Conservation (phyloP, 1,140 invertebrate species). For the Drosophila melanogaster region DNA sequence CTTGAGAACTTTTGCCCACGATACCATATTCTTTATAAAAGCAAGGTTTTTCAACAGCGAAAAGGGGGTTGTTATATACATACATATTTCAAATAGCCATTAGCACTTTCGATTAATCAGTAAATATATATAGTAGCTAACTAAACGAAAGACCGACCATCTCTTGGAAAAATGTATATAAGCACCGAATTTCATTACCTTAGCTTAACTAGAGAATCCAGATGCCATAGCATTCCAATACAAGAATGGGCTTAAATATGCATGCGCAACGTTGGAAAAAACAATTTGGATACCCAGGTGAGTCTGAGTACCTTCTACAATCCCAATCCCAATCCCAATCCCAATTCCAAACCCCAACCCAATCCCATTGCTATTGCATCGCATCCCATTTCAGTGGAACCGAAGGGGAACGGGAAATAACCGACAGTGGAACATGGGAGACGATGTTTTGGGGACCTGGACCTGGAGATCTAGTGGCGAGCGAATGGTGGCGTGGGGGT, state of each 20-base stretch:
- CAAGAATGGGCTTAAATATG: too few species aligned
- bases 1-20: conserved; percentile 25
- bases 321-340: conserved; percentile 26
- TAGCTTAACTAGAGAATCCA: background rate
- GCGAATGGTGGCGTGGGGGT: conserved; percentile 14
- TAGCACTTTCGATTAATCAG: background rate
- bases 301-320: conserved; percentile 23
- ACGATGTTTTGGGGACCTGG: background rate
- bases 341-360: conserved; percentile 25
- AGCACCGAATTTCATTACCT: background rate
- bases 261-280: background rate
- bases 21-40: conserved; percentile 14
- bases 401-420: conserved; percentile 15
- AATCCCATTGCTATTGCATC: conserved; percentile 33
- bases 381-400: conserved; percentile 20
- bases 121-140: too few species aligned
- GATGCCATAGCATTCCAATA: conserved; percentile 4
- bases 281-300: conserved; percentile 28
- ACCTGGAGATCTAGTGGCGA: too few species aligned
- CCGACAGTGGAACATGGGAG: conserved; percentile 27
- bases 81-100: background rate
- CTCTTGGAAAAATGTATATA: too few species aligned
- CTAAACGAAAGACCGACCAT: too few species aligned
- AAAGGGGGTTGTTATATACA: background rate
- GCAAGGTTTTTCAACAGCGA: background rate